Evolutionary conservation across 2,888 invertebrate species (phyloP).

Genomic region (Patella depressa): DNA sequence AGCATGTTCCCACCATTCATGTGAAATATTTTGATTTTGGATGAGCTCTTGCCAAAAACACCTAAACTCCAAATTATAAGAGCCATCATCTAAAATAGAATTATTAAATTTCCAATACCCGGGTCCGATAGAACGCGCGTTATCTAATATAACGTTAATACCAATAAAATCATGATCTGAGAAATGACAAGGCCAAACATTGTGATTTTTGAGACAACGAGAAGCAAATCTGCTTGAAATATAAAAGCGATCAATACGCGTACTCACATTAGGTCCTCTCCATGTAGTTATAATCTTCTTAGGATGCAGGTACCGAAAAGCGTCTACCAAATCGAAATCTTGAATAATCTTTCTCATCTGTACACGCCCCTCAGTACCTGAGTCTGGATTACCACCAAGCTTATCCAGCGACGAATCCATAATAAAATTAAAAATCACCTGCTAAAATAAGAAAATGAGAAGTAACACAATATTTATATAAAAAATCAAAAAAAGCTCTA

Average conservation of each 20-base stretch:
- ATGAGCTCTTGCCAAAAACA: too few species aligned
- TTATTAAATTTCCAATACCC: too few species aligned
- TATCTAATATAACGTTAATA: too few species aligned
- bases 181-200: slow-evolving; percentile 1
- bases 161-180: slow-evolving; percentile 1
- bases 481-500: slow-evolving; percentile 23
- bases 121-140: too few species aligned
- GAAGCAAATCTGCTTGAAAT: neutral
- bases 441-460: slow-evolving; percentile 20
- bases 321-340: slow-evolving; percentile 26
- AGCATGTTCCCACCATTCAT: too few species aligned
- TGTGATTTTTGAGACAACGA: neutral
- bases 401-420: slow-evolving; percentile 25
- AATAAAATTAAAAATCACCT: slow-evolving; percentile 35
- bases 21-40: too few species aligned
- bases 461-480: slow-evolving; percentile 22
- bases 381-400: slow-evolving; percentile 26
- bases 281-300: slow-evolving; percentile 3
- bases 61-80: too few species aligned
- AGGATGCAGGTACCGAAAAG: slow-evolving; percentile 21
- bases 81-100: too few species aligned
- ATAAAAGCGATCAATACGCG: neutral
- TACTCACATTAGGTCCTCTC: neutral
- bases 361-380: slow-evolving; percentile 20
- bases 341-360: slow-evolving; percentile 21